Evolutionary conservation across 2,113 vertebrate genomes (phyloP).

Genomic region (Fukomys damarensis): DNA sequence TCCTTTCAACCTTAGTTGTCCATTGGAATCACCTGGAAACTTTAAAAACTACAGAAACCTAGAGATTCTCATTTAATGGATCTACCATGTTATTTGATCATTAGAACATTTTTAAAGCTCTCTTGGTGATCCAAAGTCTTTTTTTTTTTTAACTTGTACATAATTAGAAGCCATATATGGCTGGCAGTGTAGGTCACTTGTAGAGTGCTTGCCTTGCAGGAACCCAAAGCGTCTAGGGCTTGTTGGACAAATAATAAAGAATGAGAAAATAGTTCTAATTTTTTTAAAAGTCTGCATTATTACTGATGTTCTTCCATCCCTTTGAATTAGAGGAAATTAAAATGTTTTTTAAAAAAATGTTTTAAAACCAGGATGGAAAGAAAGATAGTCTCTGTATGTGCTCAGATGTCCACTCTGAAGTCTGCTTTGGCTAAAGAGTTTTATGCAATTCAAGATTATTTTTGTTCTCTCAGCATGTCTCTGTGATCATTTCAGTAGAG

Average conservation of each 20-base stretch:
- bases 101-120: neutral
- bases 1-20: neutral
- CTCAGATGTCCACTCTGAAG: neutral
- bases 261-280: constrained; percentile 1
- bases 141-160: neutral
- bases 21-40: neutral
- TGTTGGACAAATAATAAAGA: neutral
- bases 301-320: neutral
- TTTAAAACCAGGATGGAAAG: neutral
- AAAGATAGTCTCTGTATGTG: neutral
- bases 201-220: neutral
- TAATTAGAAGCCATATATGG: neutral
- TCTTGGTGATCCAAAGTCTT: neutral
- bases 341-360: no score
- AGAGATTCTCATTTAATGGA: neutral
- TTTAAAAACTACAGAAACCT: neutral
- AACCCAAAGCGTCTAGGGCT: neutral
- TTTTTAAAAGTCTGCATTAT: constrained; percentile 13
- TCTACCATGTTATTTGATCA: neutral
- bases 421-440: neutral
- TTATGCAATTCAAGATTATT: neutral
- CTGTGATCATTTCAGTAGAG: constrained; percentile 23
- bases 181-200: neutral
- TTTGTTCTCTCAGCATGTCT: neutral
- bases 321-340: neutral